These are phyloP conservation scores for Aythya baeri DNA, from an alignment of 2,113 vertebrate species.

Conservation along the genomic window DNA sequence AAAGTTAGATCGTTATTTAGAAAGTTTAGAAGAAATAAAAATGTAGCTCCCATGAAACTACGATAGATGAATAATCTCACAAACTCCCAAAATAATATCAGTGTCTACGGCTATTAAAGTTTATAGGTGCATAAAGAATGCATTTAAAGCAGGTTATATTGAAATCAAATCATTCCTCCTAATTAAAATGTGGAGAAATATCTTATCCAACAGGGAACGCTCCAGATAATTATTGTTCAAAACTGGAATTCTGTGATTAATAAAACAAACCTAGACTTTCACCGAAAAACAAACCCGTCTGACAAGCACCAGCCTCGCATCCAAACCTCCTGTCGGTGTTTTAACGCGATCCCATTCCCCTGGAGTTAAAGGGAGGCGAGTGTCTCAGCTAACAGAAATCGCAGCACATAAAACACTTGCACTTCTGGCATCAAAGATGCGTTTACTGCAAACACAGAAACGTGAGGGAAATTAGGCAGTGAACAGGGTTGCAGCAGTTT, in stretches of 20 bases:
- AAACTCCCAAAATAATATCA: conserved; percentile 20
- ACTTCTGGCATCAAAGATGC: conserved; percentile 41
- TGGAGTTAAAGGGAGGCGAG: conserved; percentile 29
- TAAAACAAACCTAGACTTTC: background rate
- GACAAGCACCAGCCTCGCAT: background rate
- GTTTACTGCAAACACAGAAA: conserved; percentile 45
- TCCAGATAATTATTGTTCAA: background rate
- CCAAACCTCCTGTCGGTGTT: background rate
- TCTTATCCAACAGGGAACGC: background rate
- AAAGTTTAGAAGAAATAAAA: conserved; percentile 52
- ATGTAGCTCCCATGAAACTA: background rate
- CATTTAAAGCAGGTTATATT: background rate
- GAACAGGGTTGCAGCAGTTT: conserved; percentile 4
- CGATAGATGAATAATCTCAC: background rate
- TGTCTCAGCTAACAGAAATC: background rate
- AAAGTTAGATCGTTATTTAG: background rate
- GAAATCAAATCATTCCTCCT: background rate
- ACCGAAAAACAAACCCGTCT: background rate
- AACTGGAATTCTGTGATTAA: background rate
- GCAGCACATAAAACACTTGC: conserved; percentile 8
- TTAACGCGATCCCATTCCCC: background rate
- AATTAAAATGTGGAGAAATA: background rate
- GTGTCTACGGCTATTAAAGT: background rate
- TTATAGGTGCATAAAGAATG: conserved; percentile 16
- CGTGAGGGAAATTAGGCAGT: background rate